Conservation (phyloP, 2,113 vertebrate genomes). For the Psilopsiagon aymara region DNA sequence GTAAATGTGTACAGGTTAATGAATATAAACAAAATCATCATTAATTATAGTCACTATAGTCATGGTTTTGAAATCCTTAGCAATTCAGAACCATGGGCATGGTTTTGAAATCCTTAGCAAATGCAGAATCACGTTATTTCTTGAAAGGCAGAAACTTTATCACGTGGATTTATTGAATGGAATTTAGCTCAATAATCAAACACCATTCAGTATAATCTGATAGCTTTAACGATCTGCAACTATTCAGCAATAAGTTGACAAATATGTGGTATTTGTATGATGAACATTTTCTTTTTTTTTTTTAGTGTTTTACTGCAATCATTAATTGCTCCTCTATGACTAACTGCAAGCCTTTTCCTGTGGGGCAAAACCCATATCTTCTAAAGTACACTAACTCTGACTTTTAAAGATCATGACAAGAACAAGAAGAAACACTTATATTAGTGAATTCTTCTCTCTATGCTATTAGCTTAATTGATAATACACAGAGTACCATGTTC, state of each 20-base stretch:
- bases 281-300: accelerated
- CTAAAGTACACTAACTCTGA: neutral
- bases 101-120: neutral
- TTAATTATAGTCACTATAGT: neutral
- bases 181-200: neutral
- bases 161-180: neutral
- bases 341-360: neutral
- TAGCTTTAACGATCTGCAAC: neutral
- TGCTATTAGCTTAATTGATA: neutral
- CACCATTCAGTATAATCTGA: neutral
- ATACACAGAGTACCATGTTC: neutral
- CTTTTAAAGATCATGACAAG: neutral
- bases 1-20: neutral
- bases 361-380: neutral
- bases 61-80: neutral
- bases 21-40: neutral
- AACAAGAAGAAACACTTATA: neutral
- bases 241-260: neutral
- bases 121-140: neutral
- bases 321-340: neutral
- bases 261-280: neutral
- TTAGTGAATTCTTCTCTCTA: neutral
- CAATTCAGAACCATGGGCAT: neutral
- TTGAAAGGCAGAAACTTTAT: neutral
- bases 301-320: neutral